phyloP scores from a whole-genome alignment of 1,140 invertebrate genomes.

The Phymastichus coffea region DNA sequence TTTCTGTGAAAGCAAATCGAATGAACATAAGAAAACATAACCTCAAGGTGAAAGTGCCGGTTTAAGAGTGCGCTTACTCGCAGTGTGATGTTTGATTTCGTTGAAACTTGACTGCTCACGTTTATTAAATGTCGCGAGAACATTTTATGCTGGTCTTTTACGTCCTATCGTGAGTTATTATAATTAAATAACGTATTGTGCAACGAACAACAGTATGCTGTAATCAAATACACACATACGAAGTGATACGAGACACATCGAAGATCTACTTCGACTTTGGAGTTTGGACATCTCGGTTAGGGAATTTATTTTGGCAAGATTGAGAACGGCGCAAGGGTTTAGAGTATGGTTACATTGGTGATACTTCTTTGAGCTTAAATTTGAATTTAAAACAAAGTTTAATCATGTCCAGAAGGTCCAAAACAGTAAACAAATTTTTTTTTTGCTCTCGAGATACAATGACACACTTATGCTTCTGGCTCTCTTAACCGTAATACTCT shows the following conservation, averaged over 20 bases:
- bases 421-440: no score
- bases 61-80: neutral
- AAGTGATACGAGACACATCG: no score
- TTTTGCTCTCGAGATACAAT: no score
- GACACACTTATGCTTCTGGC: no score
- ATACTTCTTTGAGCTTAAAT: no score
- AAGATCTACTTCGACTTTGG: no score
- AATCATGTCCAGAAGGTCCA: no score
- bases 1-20: neutral
- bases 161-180: neutral
- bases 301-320: neutral
- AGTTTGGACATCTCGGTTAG: no score
- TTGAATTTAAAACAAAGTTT: no score
- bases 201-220: neutral
- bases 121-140: constrained; percentile 1
- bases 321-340: neutral
- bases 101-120: neutral
- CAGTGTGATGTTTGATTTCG: constrained; percentile 1
- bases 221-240: constrained; percentile 4
- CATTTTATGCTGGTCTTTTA: constrained; percentile 1
- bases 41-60: neutral
- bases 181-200: neutral
- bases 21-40: neutral
- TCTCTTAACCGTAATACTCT: no score
- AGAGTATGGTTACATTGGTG: no score